Conservation (phyloP, 2,888 invertebrate species). For the Eumerus sabulonum region DNA sequence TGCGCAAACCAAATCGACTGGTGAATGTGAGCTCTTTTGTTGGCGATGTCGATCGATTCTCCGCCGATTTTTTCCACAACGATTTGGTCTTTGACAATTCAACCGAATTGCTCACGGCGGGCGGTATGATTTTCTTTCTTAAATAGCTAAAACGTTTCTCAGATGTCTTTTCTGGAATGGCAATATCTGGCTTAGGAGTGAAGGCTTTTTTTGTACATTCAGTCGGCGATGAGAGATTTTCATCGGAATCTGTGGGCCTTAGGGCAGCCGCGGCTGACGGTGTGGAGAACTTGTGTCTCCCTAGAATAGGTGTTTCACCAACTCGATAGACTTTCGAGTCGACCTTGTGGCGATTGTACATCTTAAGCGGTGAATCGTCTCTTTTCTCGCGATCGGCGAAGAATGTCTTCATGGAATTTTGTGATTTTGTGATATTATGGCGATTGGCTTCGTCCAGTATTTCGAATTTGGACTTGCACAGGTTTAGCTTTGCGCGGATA, state of each 20-base stretch:
- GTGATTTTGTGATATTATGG: constrained; percentile 75
- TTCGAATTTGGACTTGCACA: constrained; percentile 78
- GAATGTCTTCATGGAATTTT: constrained; percentile 76
- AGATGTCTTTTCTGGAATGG: constrained; percentile 32
- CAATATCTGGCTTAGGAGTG: constrained; percentile 18
- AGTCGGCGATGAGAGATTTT: constrained; percentile 72
- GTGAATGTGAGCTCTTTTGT: constrained; percentile 45
- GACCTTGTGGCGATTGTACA: constrained; percentile 67
- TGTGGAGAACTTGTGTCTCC: constrained; percentile 71
- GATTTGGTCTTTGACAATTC: constrained; percentile 34
- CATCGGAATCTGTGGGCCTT: constrained; percentile 75
- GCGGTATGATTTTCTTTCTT: constrained; percentile 44
- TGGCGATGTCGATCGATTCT: constrained; percentile 35
- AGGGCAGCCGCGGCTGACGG: constrained; percentile 53
- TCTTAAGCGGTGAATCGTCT: constrained; percentile 51
- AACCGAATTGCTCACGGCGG: neutral
- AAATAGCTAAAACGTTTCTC: constrained; percentile 58
- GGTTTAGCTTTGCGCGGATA: constrained; percentile 76
- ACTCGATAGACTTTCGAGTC: constrained; percentile 73
- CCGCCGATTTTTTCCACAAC: constrained; percentile 46
- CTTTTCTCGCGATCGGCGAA: constrained; percentile 72
- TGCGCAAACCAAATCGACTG: constrained; percentile 52
- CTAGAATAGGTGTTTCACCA: constrained; percentile 79
- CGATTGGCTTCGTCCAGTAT: constrained; percentile 76
- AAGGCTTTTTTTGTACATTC: constrained; percentile 41